These are phyloP conservation scores for Drosophila peninsularis DNA, from an alignment of 2,888 invertebrate genomes.

Conservation along the genomic window DNA sequence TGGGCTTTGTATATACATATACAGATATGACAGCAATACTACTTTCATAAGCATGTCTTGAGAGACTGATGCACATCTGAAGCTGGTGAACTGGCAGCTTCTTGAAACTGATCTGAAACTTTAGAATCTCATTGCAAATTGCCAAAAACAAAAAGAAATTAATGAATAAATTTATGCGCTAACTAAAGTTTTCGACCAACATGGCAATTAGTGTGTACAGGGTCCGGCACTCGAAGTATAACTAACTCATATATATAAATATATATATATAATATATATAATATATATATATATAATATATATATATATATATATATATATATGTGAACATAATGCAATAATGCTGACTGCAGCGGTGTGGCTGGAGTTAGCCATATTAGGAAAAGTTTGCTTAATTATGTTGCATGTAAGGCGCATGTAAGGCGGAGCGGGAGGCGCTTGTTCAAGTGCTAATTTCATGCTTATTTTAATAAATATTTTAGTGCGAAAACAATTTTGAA, in stretches of 20 bases:
- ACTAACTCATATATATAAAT: too few relatives aligned
- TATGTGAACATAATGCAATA: constrained; percentile 33
- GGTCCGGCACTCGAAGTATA: too few relatives aligned
- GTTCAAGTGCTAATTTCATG: constrained; percentile 9
- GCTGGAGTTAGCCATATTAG: constrained; percentile 47
- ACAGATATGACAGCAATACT: too few relatives aligned
- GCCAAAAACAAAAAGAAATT: neutral
- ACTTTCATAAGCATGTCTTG: too few relatives aligned
- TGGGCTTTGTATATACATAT: too few relatives aligned
- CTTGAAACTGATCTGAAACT: too few relatives aligned
- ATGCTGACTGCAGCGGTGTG: constrained; percentile 3
- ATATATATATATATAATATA: neutral
- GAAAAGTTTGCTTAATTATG: constrained; percentile 56
- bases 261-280: too few relatives aligned
- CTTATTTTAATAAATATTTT: constrained; percentile 74
- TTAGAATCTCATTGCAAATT: neutral
- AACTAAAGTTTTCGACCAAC: neutral
- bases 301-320: neutral
- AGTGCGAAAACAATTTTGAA: constrained; percentile 66
- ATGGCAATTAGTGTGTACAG: constrained; percentile 8
- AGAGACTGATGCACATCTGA: too few relatives aligned
- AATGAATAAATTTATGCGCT: neutral
- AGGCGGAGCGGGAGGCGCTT: neutral
- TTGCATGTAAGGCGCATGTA: constrained; percentile 37
- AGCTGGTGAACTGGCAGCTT: too few relatives aligned